A percentile compares a stretch with the other conserved stretches of the same genome.
These are phyloP conservation scores for Acrossocheilus wenchowensis DNA, from an alignment of 2,797 vertebrate genomes.

Conservation along the genomic window DNA sequence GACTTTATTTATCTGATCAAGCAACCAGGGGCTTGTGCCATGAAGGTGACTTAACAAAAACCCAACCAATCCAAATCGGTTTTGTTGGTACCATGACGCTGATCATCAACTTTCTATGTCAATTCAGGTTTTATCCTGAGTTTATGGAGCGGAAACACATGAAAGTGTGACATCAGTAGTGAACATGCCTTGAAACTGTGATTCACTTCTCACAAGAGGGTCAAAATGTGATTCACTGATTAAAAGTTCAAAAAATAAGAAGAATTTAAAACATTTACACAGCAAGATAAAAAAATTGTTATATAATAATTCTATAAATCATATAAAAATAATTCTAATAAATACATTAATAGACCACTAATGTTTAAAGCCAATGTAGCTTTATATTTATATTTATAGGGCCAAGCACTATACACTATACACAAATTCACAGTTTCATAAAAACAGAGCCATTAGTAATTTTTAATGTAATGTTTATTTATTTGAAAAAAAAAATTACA, in stretches of 20 bases:
- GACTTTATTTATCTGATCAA: background rate
- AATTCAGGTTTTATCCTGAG: too few relatives aligned
- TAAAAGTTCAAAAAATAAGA: too few relatives aligned
- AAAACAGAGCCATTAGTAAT: background rate
- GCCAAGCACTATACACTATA: background rate
- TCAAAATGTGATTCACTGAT: too few relatives aligned
- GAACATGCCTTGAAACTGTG: too few relatives aligned
- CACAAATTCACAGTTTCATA: background rate
- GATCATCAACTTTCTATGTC: too few relatives aligned
- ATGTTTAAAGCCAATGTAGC: background rate
- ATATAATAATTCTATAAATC: background rate
- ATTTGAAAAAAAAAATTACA: slow-evolving; percentile 6
- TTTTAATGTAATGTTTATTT: background rate
- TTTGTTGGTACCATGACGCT: too few relatives aligned
- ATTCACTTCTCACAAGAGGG: too few relatives aligned
- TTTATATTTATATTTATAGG: background rate
- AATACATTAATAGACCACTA: background rate
- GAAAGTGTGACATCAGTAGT: too few relatives aligned
- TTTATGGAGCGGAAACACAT: too few relatives aligned
- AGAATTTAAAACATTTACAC: background rate
- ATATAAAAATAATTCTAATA: background rate
- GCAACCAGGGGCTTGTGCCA: background rate
- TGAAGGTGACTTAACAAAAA: background rate
- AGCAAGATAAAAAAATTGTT: background rate
- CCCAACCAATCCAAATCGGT: too few relatives aligned